Conservation (phyloP, 2,888 invertebrate genomes). For the Amiota minor region DNA sequence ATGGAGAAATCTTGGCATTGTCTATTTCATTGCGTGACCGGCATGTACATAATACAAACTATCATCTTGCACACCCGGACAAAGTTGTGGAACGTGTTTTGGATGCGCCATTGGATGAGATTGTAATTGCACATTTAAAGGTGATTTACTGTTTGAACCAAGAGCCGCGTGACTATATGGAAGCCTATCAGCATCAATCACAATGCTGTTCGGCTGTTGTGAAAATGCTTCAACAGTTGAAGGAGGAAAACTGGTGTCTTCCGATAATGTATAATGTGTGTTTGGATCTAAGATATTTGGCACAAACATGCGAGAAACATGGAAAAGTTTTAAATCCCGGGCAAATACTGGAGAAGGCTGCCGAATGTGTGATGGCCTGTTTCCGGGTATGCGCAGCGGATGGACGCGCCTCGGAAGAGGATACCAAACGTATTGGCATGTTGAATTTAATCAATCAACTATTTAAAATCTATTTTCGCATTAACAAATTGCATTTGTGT, state of each 20-base stretch:
- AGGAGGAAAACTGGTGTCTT: slow-evolving; percentile 98
- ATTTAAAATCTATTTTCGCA: slow-evolving; percentile 94
- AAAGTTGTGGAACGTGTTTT: slow-evolving; percentile 81
- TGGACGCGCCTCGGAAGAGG: slow-evolving; percentile 83
- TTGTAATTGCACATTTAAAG: slow-evolving; percentile 83
- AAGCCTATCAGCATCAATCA: slow-evolving; percentile 86
- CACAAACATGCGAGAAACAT: slow-evolving; percentile 83
- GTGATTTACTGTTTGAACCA: slow-evolving; percentile 75
- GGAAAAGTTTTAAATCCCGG: slow-evolving; percentile 70
- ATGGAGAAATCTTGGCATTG: slow-evolving; percentile 77
- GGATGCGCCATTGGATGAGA: slow-evolving; percentile 83
- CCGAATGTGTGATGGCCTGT: slow-evolving; percentile 92
- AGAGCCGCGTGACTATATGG: slow-evolving; percentile 75
- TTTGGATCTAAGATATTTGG: slow-evolving; percentile 89
- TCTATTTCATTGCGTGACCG: slow-evolving; percentile 81
- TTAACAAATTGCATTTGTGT: slow-evolving; percentile 89
- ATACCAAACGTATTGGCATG: slow-evolving; percentile 97
- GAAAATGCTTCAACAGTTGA: slow-evolving; percentile 87
- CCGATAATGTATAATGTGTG: slow-evolving; percentile 93
- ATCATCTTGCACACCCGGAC: slow-evolving; percentile 83
- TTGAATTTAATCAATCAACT: slow-evolving; percentile 96
- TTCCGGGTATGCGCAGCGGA: slow-evolving; percentile 97
- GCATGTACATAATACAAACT: slow-evolving; percentile 81
- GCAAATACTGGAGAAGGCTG: slow-evolving; percentile 86
- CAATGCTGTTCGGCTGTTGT: slow-evolving; percentile 84